Conservation (phyloP, 2,113 vertebrate genomes). For the Heterotis niloticus region DNA sequence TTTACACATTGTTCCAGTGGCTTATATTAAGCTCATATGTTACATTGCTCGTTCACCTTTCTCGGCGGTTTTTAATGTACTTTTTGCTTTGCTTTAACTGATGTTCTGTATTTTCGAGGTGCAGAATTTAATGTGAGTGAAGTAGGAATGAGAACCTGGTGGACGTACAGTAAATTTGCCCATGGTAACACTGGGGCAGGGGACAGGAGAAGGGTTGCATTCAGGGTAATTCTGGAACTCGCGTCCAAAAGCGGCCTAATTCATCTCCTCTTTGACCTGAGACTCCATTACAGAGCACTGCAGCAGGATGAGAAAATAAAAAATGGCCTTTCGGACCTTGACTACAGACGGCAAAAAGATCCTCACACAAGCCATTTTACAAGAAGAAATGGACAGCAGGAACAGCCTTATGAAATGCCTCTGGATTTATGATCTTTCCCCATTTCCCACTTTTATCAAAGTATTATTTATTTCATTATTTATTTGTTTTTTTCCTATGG, state of each 20-base stretch:
- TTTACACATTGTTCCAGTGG: not conserved
- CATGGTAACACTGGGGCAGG: too few relatives aligned
- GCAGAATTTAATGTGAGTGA: too few relatives aligned
- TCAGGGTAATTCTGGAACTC: not conserved
- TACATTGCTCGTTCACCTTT: not conserved
- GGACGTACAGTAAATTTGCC: not conserved
- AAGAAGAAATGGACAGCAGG: not conserved
- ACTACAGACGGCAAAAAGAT: conserved; percentile 6
- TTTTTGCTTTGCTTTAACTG: not conserved
- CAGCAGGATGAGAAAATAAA: conserved; percentile 18
- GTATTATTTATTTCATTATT: not conserved
- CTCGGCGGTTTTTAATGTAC: not conserved
- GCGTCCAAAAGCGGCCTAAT: not conserved
- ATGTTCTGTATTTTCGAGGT: not conserved
- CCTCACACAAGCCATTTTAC: conserved; percentile 3
- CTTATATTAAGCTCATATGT: not conserved
- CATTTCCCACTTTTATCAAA: not conserved
- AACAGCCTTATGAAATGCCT: conserved; percentile 18
- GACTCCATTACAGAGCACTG: not conserved
- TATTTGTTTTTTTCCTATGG: not conserved
- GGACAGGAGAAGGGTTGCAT: not conserved
- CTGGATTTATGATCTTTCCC: conserved; percentile 1
- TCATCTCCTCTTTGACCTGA: conserved; percentile 18
- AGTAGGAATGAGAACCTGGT: too few relatives aligned
- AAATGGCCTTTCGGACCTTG: conserved; percentile 15